Conservation (phyloP, 2,797 vertebrate genomes). For the Pseudotriccus pelzelni region DNA sequence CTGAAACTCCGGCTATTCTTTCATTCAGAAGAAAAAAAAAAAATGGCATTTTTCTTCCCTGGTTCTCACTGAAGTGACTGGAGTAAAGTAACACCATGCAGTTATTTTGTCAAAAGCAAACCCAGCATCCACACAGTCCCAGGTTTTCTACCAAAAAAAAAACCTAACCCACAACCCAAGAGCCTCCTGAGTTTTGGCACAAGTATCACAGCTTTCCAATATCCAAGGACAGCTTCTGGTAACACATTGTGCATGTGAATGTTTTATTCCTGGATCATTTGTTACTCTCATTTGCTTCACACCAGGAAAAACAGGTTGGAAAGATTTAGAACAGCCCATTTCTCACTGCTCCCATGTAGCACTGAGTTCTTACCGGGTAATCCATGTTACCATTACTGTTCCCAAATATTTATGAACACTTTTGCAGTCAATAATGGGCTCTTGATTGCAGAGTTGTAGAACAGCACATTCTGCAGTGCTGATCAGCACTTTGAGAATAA, state of each 20-base stretch:
- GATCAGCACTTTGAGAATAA: background rate
- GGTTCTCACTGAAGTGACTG: background rate
- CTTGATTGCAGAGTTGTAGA: background rate
- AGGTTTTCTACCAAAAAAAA: background rate
- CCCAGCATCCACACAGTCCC: background rate
- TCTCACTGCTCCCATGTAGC: background rate
- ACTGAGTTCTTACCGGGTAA: background rate
- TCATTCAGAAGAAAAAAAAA: background rate
- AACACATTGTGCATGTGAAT: background rate
- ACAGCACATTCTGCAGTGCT: rapidly evolving
- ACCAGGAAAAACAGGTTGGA: background rate
- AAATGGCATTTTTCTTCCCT: slow-evolving; percentile 2
- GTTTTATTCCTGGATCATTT: background rate
- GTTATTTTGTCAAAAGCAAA: background rate
- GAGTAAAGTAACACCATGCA: background rate
- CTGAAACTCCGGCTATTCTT: slow-evolving; percentile 48
- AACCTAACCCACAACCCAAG: background rate
- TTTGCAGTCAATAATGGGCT: background rate
- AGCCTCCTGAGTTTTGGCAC: background rate
- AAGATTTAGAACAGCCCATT: background rate
- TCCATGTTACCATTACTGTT: background rate
- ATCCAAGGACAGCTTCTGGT: background rate
- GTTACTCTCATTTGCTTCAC: background rate
- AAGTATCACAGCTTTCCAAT: background rate
- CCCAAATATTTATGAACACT: background rate